These are phyloP conservation scores for Probaryconus sp. DNA, from an alignment of 1,140 invertebrate genomes.

Conservation along the genomic window DNA sequence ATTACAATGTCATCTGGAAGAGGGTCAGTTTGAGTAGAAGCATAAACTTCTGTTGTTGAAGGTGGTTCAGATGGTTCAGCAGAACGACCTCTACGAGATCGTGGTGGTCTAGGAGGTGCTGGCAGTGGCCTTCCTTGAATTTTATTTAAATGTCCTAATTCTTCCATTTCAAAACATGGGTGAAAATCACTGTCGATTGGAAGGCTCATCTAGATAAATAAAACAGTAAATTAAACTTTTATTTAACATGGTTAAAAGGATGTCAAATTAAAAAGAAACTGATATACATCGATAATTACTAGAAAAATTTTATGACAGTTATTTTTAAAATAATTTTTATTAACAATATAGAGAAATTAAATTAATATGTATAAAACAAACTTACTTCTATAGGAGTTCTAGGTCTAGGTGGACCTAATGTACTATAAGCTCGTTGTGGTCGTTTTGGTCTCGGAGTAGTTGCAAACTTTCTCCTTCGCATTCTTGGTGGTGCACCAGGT, in stretches of 20 bases:
- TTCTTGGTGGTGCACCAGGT: constrained; percentile 76
- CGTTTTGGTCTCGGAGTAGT: constrained; percentile 76
- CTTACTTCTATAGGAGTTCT: constrained; percentile 57
- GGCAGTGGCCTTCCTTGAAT: constrained; percentile 89
- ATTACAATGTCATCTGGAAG: constrained; percentile 86
- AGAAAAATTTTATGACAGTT: no score
- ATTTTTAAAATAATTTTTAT: no score
- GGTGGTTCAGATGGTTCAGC: constrained; percentile 33
- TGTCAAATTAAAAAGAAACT: no score
- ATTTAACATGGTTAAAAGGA: no score
- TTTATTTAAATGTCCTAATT: constrained; percentile 83
- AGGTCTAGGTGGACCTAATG: constrained; percentile 80
- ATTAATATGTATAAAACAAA: neutral
- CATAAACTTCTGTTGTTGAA: constrained; percentile 81
- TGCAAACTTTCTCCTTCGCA: constrained; percentile 78
- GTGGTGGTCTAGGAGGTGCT: constrained; percentile 87
- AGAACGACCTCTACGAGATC: constrained; percentile 74
- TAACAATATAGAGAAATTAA: no score
- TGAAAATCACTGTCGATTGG: constrained; percentile 80
- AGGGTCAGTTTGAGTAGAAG: constrained; percentile 89
- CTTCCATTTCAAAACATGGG: constrained; percentile 57
- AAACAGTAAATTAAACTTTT: neutral
- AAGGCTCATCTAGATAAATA: constrained; percentile 28
- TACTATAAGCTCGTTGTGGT: constrained; percentile 83
- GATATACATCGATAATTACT: no score